These are phyloP conservation scores for Vultur gryphus DNA, from an alignment of 2,797 vertebrate species.

Conservation along the genomic window DNA sequence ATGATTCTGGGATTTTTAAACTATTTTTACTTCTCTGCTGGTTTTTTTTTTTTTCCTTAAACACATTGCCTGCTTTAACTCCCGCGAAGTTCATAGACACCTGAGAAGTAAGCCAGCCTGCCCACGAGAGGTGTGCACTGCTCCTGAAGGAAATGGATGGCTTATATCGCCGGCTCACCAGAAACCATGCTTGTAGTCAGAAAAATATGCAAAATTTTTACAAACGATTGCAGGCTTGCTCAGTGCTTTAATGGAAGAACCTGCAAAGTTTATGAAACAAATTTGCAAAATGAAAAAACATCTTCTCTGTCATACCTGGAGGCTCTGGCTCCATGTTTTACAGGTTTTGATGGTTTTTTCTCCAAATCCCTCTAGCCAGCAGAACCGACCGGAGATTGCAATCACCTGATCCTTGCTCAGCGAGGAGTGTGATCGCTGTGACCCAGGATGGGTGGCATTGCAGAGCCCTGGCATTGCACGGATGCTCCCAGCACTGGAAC, in stretches of 20 bases:
- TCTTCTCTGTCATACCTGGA: neutral
- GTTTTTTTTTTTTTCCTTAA: neutral
- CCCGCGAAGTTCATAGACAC: neutral
- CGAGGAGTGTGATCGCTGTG: rapidly evolving
- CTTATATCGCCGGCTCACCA: neutral
- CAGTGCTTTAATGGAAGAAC: neutral
- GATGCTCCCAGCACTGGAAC: neutral
- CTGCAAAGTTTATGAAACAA: neutral
- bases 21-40: neutral
- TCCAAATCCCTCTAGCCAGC: neutral
- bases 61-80: neutral
- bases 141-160: neutral
- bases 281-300: neutral
- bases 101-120: neutral
- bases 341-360: neutral
- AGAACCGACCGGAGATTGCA: rapidly evolving
- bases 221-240: neutral
- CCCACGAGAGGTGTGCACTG: neutral
- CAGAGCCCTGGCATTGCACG: rapidly evolving
- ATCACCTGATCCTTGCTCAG: neutral
- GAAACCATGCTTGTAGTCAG: neutral
- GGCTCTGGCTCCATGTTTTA: neutral
- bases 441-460: rapidly evolving
- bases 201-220: neutral
- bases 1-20: neutral